A percentile compares a stretch with the other conserved stretches of the same genome.
phyloP scores from a whole-genome alignment of 1,140 invertebrate genomes.

The Coptotermes formosanus region DNA sequence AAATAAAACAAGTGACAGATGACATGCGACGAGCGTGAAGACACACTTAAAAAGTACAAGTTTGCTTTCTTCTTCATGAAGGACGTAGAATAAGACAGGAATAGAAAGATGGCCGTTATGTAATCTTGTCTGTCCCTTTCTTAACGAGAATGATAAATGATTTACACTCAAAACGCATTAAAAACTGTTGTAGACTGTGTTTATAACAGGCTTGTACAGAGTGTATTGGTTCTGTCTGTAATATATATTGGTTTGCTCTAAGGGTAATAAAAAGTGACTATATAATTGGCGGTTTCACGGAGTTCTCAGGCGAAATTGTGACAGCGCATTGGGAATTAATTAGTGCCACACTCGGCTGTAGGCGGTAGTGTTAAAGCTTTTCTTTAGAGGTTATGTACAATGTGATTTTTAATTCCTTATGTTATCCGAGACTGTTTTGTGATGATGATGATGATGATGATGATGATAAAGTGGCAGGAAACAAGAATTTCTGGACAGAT shows the following conservation, averaged over 20 bases:
- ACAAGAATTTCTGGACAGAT: no score
- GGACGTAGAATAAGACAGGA: neutral
- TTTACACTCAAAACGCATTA: conserved; percentile 19
- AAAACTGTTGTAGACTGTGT: neutral
- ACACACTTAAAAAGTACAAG: neutral
- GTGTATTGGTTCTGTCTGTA: neutral
- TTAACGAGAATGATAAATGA: conserved; percentile 12
- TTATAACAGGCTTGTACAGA: neutral
- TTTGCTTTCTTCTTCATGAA: neutral
- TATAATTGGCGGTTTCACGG: no score
- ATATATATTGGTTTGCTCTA: neutral
- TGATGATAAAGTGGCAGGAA: no score
- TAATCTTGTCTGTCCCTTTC: conserved; percentile 6
- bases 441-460: no score
- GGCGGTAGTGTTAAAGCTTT: no score
- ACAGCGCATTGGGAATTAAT: no score
- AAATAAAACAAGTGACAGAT: conserved; percentile 19
- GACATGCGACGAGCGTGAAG: conserved; percentile 12
- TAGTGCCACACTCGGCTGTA: no score
- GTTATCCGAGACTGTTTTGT: no score
- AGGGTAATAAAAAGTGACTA: no score
- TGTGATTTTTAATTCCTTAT: no score
- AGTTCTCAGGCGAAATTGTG: no score
- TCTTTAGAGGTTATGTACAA: no score
- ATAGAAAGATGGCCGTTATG: neutral